Evolutionary conservation across 2,113 vertebrate genomes (phyloP), one percentile per base, ranked within the genome.

Genomic region (Junco hyemalis): DNA sequence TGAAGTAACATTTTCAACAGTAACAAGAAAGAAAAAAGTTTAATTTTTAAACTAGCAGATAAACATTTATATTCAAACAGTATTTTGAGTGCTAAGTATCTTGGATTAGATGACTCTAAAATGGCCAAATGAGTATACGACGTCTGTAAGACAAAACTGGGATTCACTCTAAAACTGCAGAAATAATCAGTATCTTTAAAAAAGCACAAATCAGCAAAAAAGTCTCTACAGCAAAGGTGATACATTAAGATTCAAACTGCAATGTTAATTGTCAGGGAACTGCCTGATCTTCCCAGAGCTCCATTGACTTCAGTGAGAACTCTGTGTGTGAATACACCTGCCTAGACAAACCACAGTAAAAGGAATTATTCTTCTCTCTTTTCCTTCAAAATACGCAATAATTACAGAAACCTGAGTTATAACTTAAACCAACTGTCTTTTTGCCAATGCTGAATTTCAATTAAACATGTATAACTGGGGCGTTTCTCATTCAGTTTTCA

Each of bases 251-350:
- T 35, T 23, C 35, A 76, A 83, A 90, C 21, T 35, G 59, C 38
- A 59, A 2, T 31, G 14, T 29, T 73, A 78, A 3, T 8, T 59
- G 26, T 26, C 61, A 73, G 56, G 7, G 64, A 89, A 72, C 0
- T 56, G 61, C 9, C 29, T 81, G 12, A 90, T 13, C 13, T 63
- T 66, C 61, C 54, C 69, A 91, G 64, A 65, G 60, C 38, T 88
- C 90, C 83, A 96, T 78, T 96, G 94, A 95, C 88, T 94, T 96
- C 94, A 92, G 60, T 91, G 83, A 91, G 86, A 93, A 88, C 44
- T 93, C 8, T 64, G 76, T 79, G 61, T 47, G 28, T 1, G 2
- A 88, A 78, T 36, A 88, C 31, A 28, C 48, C 60, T 82, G 53
- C 51, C 69, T 92, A 90, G 22, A 38, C 5, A 90, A 80, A 80